These are phyloP conservation scores for Candoia aspera DNA, from an alignment of 2,113 vertebrate species.

Conservation along the genomic window DNA sequence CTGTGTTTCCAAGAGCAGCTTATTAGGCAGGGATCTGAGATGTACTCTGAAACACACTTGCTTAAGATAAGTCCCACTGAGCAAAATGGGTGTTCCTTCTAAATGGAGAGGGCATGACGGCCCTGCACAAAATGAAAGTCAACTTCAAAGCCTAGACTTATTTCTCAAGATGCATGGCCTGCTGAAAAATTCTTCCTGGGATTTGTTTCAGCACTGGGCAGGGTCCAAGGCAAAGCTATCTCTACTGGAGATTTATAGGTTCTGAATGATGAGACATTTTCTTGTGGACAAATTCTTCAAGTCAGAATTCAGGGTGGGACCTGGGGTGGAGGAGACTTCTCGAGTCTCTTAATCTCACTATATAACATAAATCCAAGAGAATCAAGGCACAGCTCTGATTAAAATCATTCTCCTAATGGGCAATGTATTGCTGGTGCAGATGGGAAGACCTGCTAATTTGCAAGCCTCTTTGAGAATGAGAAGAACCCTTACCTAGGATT, in stretches of 20 bases:
- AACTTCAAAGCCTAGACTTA: rapidly evolving
- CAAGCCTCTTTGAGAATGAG: background rate
- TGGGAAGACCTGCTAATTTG: no score
- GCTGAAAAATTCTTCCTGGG: background rate
- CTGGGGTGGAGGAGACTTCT: background rate
- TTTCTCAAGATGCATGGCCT: background rate
- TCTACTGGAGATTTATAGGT: background rate
- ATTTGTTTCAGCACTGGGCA: no score
- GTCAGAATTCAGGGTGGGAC: rapidly evolving
- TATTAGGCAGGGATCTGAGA: background rate
- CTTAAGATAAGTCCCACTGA: background rate
- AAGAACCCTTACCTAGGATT: background rate
- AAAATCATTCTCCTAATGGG: background rate
- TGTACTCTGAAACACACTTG: background rate
- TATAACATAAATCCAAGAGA: background rate
- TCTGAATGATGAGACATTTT: background rate
- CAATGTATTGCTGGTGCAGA: background rate
- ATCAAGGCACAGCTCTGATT: background rate
- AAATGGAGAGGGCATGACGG: background rate
- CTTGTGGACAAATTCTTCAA: conserved; percentile 32
- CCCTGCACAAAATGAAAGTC: background rate
- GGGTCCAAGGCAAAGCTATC: background rate
- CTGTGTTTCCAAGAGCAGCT: background rate
- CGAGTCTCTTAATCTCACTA: conserved; percentile 30
- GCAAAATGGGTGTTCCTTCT: no score